Evolutionary conservation across 2,888 invertebrate species (phyloP).

Genomic region (Cephus sareptanus): DNA sequence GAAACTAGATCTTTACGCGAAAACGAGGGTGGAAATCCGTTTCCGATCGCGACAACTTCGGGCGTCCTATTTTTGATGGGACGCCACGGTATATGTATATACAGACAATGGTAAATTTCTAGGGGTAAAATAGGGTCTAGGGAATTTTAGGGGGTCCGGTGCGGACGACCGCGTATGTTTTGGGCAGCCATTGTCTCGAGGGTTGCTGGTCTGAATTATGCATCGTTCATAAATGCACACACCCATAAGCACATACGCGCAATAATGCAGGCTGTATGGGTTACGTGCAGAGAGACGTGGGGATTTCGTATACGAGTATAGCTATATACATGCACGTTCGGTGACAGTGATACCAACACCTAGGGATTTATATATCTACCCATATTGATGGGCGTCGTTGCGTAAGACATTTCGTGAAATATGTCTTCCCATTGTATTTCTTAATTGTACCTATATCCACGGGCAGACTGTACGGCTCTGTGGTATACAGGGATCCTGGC

Average conservation of each 20-base stretch:
- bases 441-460: constrained; percentile 12
- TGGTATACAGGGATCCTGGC: not conserved
- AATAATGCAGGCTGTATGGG: not conserved
- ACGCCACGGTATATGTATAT: too few species aligned
- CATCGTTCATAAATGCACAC: not conserved
- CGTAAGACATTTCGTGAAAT: constrained; percentile 22
- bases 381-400: constrained; percentile 21
- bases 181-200: constrained; percentile 6
- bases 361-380: not conserved
- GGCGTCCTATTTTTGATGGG: too few species aligned
- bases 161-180: constrained; percentile 2
- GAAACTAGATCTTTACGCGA: too few species aligned
- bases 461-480: too few species aligned
- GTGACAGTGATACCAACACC: not conserved
- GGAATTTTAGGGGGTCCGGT: too few species aligned
- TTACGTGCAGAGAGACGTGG: not conserved
- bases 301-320: not conserved
- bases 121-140: too few species aligned
- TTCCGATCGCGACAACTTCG: too few species aligned
- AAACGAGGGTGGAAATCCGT: too few species aligned
- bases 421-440: constrained; percentile 16
- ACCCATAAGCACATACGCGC: not conserved
- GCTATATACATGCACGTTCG: not conserved
- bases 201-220: constrained; percentile 1
- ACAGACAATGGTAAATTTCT: too few species aligned